These are phyloP conservation scores for Desmodus rotundus DNA, from an alignment of 2,113 vertebrate species.

Conservation along the genomic window DNA sequence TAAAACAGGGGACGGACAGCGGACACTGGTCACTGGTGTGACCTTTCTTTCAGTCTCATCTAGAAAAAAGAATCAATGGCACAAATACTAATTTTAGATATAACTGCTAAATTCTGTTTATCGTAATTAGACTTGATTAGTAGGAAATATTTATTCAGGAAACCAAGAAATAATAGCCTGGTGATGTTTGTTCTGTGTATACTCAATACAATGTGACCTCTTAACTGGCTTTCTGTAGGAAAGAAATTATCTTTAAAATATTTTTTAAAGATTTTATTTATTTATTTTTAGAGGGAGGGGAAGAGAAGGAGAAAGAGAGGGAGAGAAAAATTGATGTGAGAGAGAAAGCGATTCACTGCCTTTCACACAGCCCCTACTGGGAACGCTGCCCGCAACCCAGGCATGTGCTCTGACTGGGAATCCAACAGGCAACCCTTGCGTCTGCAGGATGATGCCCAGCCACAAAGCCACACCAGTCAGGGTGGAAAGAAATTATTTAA, in stretches of 20 bases:
- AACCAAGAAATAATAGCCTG: not conserved
- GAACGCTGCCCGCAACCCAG: no score
- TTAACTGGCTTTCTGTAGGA: not conserved
- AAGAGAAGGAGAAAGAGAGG: no score
- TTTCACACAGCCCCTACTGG: no score
- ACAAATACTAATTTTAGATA: conserved; percentile 14
- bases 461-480: no score
- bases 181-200: not conserved
- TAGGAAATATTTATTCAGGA: conserved; percentile 38
- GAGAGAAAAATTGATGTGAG: no score
- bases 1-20: conserved; percentile 90
- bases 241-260: not conserved
- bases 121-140: conserved; percentile 40
- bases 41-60: conserved; percentile 78
- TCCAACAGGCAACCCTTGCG: no score
- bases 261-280: no score
- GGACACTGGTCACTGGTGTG: conserved; percentile 72
- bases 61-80: conserved; percentile 69
- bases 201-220: not conserved
- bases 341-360: no score
- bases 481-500: not conserved
- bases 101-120: conserved; percentile 42
- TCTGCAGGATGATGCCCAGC: no score
- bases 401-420: no score
- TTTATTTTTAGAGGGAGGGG: no score